phyloP scores from a whole-genome alignment of 2,113 vertebrate genomes.

The Upupa epops region DNA sequence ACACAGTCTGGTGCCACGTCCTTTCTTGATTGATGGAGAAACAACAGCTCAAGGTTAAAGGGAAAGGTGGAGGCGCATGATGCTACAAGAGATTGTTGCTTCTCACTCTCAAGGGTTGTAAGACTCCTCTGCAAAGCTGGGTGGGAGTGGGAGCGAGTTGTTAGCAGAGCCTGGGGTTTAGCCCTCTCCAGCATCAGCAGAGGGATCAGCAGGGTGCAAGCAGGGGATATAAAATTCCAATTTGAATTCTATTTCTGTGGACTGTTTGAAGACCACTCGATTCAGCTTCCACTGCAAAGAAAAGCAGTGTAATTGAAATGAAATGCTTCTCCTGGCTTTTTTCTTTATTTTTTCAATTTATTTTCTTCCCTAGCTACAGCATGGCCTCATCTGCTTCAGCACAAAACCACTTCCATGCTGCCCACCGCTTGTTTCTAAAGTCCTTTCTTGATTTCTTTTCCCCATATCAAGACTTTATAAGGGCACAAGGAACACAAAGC shows the following conservation, averaged over 20 bases:
- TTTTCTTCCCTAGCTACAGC: not conserved
- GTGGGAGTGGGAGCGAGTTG: not conserved
- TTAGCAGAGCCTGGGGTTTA: not conserved
- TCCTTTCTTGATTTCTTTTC: not conserved
- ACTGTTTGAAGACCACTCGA: not conserved
- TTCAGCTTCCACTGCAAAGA: not conserved
- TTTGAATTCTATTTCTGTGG: not conserved
- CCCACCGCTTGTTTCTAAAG: not conserved
- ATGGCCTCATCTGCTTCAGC: not conserved
- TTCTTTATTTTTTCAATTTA: not conserved
- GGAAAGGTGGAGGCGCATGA: not conserved
- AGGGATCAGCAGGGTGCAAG: not conserved
- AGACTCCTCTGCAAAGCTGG: not conserved
- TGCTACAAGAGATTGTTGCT: fast-evolving
- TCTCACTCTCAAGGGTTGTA: fast-evolving
- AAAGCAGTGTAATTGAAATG: not conserved
- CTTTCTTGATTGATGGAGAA: not conserved
- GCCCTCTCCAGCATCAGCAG: not conserved
- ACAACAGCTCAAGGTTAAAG: not conserved
- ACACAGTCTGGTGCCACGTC: not conserved
- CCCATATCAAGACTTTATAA: not conserved
- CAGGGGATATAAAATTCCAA: not conserved
- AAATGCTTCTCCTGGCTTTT: not conserved
- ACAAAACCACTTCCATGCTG: not conserved
- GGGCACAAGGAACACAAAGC: not conserved